Base-by-base conservation (phyloP, 2,113 vertebrate genomes). In the Callithrix jacchus region DNA sequence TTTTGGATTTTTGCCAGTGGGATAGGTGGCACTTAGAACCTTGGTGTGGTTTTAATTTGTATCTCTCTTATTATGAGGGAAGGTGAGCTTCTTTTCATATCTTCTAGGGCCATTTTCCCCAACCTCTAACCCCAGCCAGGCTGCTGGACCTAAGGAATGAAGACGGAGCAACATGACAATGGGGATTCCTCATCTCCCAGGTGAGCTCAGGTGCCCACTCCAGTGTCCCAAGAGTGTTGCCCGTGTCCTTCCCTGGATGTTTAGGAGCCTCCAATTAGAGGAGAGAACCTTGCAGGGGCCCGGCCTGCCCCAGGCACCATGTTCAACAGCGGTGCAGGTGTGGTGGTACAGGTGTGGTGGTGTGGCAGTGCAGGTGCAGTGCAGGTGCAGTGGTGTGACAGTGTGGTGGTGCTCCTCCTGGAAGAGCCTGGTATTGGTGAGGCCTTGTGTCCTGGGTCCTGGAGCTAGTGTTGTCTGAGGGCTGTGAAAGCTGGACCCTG, bases 1-100 rank as follows among this genome's bases (percentile, higher is more conserved):
- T 76, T 47, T 10, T 42, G 68, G 54, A 10, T 32, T 25, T 21
- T 9, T 0, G 68, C 37, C 66, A 2, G 8, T 14, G 30, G 32
- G 35, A 8, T 4, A 1, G 64, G 30, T 5, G 61, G 42, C n/a
- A 6, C 0, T 0, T 0, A 8, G 32, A 1, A 8, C 27, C 27
- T 58, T 3, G 1, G 27, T 3, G 40, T 5, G 56, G 27, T 5
- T 7, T 1, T 40, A 12, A 1, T 37, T n/a, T 21, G 13, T 11
- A 0, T 40, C 5, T 49, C 64, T 35, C 32, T 58, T 37, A 1
- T 1, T 14, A 0, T 4, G 30, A 76, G 89, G 89, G 35, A 76
- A 17, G 71, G 3, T 1, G 21, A 35, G 45, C 17, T 70, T n/a
- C 88, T 73, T 27, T 17, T 10, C 35, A 14, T n/a, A 5, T 42